Conservation (phyloP, 2,797 vertebrate species). For the Chaetophractus vellerosus region DNA sequence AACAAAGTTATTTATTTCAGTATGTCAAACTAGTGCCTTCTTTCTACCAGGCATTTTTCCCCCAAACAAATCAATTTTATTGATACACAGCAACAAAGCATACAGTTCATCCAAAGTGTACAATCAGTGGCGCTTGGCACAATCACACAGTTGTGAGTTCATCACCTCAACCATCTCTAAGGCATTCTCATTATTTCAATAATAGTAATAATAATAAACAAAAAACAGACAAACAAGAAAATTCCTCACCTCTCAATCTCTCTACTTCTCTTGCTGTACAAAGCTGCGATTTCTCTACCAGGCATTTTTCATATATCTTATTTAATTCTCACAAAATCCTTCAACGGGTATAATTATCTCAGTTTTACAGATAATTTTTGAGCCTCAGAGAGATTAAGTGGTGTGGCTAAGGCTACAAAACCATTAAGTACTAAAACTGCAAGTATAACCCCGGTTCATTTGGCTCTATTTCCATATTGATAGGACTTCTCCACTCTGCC, state of each 20-base stretch:
- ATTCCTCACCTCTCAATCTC: too few relatives aligned
- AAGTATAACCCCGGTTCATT: background rate
- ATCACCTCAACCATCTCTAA: too few relatives aligned
- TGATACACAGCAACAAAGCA: too few relatives aligned
- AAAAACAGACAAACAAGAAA: too few relatives aligned
- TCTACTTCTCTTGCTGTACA: too few relatives aligned
- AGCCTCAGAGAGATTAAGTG: constrained; percentile 29
- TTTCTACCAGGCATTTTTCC: background rate
- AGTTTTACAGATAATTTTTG: constrained; percentile 70
- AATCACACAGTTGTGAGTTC: too few relatives aligned
- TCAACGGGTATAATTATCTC: constrained; percentile 53
- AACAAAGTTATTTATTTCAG: constrained; percentile 18
- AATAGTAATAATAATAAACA: too few relatives aligned
- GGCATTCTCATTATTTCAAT: too few relatives aligned
- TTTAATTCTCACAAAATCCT: constrained; percentile 44
- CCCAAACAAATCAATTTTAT: too few relatives aligned
- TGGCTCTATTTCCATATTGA: background rate
- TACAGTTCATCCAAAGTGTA: too few relatives aligned
- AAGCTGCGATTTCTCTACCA: background rate
- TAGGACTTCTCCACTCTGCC: background rate
- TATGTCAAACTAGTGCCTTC: background rate
- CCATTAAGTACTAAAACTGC: background rate
- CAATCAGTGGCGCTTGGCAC: too few relatives aligned
- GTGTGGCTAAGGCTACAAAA: background rate
- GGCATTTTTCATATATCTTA: background rate